Base-by-base conservation (phyloP, 2,888 invertebrate species). In the Tipula lateralis region DNA sequence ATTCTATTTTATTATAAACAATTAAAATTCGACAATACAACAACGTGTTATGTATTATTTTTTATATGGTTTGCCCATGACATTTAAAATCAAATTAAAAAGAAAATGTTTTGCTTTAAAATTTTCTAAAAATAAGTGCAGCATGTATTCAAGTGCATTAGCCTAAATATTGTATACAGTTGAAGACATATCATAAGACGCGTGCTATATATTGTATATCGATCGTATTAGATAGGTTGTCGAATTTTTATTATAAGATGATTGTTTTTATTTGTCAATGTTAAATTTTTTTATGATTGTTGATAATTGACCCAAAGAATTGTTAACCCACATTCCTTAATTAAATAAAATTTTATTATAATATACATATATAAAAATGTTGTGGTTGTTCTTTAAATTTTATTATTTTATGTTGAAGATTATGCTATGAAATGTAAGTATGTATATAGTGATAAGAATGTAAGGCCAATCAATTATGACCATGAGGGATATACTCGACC, bases 261-360 rank as follows among this genome's bases (percentile, higher is more conserved):
- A 24, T 66, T 24, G 19, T 66, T 66, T 66, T 66, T 66, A n/a
- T 66, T 66, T 66, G 19, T 66, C n/a, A 1, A 24, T 66, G 24
- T 66, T 19, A 24, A 44, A 44, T 44, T 44, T 44, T 19, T 66
- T 66, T 66, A 66, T 66, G 66, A 66, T 66, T 66, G 66, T 66
- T 66, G 66, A 66, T 66, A 66, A 66, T 66, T 66, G 66, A 66
- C 24, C 66, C 66, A 66, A 66, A 66, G 66, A 66, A 66, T 66
- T 66, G 66, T 66, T 66, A 66, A 66, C 24, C 66, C 66, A 66
- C 66, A 66, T 66, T 66, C 66, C 66, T 66, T 24, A 24, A 66
- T 66, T 66, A 66, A 66, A 66, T 66, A 66, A 66, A 66, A 66
- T 66, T 66, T 66, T 66, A 66, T 66, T 66, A 66, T n/a, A n/a